These are phyloP conservation scores for Terrapene triunguis DNA, from an alignment of 2,113 vertebrate genomes.

Conservation along the genomic window DNA sequence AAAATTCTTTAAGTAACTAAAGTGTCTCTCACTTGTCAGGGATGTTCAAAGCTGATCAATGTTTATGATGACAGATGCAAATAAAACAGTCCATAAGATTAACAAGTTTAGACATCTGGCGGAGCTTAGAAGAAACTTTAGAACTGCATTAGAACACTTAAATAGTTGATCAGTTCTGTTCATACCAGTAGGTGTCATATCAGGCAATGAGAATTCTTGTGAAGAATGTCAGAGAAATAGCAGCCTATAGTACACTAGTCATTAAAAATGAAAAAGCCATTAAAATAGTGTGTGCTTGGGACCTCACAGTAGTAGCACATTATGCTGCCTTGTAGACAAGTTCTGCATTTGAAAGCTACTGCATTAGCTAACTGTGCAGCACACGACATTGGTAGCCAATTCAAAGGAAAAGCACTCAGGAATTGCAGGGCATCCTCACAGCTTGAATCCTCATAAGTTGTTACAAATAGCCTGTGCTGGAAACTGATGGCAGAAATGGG, in stretches of 20 bases:
- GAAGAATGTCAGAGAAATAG: background rate
- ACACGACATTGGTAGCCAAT: background rate
- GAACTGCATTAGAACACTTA: background rate
- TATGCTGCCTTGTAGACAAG: background rate
- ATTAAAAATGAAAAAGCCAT: background rate
- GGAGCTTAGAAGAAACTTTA: constrained; percentile 1
- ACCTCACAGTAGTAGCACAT: rapidly evolving
- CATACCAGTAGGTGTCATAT: background rate
- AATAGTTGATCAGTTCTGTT: background rate
- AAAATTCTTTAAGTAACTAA: background rate
- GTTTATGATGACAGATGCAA: background rate
- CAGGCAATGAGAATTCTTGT: background rate
- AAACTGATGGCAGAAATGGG: background rate
- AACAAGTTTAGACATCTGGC: constrained; percentile 23
- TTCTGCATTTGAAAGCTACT: background rate
- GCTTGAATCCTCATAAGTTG: background rate
- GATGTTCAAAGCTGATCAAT: background rate
- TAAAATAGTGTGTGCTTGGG: rapidly evolving
- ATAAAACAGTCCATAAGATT: constrained; percentile 26
- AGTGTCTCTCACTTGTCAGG: background rate
- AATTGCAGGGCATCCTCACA: background rate
- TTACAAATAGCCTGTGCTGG: background rate
- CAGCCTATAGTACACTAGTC: background rate
- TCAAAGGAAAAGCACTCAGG: background rate
- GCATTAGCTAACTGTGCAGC: background rate